phyloP scores from a whole-genome alignment of 2,888 invertebrate genomes.

The Zootermopsis nevadensis region DNA sequence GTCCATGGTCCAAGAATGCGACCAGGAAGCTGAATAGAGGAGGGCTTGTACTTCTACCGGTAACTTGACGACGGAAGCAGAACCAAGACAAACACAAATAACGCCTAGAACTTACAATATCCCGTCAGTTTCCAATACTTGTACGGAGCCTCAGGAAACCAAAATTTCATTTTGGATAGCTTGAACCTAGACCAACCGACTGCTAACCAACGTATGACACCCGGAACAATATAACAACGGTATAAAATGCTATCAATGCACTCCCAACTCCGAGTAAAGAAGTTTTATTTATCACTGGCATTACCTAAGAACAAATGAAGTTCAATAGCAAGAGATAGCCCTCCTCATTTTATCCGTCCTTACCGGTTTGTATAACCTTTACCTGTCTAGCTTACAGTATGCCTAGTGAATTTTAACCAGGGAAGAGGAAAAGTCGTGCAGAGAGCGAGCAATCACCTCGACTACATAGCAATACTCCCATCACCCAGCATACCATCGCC shows the following conservation, averaged over 20 bases:
- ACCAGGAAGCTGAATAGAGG: too few relatives aligned
- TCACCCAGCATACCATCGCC: neutral
- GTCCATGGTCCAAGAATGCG: too few relatives aligned
- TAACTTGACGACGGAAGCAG: too few relatives aligned
- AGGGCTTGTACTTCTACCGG: too few relatives aligned
- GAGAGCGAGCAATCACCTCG: slow-evolving; percentile 20
- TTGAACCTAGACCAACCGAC: too few relatives aligned
- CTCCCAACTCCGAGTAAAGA: neutral
- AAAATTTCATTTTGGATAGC: too few relatives aligned
- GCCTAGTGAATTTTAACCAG: neutral
- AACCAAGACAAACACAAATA: too few relatives aligned
- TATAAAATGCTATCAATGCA: neutral
- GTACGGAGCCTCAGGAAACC: too few relatives aligned
- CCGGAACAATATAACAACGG: neutral
- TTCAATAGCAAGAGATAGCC: neutral
- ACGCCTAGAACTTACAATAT: too few relatives aligned
- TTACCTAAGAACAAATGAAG: neutral
- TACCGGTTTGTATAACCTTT: neutral
- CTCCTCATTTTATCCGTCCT: neutral
- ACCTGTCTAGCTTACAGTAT: neutral
- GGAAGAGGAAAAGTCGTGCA: slow-evolving; percentile 17
- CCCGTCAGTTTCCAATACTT: too few relatives aligned
- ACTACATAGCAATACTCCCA: neutral
- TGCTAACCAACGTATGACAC: neutral
- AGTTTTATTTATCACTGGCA: neutral